Conservation (phyloP, 2,113 vertebrate species). For the Cyprinodon tularosa region DNA sequence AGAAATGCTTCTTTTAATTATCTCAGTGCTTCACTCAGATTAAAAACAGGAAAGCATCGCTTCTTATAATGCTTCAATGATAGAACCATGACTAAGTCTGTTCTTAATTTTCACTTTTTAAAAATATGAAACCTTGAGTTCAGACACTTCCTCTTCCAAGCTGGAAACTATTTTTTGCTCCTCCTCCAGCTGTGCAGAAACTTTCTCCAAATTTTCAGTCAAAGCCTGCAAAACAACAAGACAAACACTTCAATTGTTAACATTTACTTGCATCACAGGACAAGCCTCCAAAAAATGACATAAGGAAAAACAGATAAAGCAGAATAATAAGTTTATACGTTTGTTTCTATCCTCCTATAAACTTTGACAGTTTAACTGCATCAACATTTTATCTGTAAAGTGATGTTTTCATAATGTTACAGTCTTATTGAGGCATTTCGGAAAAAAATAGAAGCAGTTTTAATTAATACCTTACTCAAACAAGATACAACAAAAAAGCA, state of each 20-base stretch:
- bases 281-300: neutral
- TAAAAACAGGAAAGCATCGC: neutral
- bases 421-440: neutral
- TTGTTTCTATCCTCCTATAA: neutral
- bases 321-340: neutral
- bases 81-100: neutral
- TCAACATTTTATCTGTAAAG: neutral
- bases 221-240: slow-evolving; percentile 72
- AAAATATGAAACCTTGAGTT: slow-evolving; percentile 83
- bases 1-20: too few relatives aligned
- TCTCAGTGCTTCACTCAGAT: neutral
- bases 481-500: neutral
- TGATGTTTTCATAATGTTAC: neutral
- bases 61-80: neutral
- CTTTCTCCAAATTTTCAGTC: slow-evolving; percentile 79
- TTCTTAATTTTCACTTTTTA: neutral
- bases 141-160: slow-evolving; percentile 74
- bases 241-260: neutral
- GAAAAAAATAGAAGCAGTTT: neutral
- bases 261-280: neutral
- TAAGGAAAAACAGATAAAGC: neutral
- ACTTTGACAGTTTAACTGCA: neutral
- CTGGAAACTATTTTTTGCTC: slow-evolving; percentile 68
- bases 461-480: neutral
- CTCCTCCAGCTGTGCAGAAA: slow-evolving; percentile 79